phyloP scores from a whole-genome alignment of 1,140 invertebrate genomes.

The Apis mellifera region DNA sequence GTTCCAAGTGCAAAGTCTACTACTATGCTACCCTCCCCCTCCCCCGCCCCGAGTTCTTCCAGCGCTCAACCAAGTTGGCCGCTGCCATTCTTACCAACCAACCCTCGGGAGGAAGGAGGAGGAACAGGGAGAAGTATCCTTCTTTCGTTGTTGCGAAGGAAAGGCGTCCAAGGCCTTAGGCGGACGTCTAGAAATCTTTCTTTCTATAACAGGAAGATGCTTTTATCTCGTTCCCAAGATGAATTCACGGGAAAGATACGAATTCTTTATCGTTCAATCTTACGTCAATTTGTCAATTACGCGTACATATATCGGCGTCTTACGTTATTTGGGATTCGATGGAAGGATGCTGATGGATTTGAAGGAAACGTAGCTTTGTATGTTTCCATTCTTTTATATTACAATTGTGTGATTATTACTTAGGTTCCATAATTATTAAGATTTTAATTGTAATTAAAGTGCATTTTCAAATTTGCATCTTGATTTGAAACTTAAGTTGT shows the following conservation, averaged over 20 bases:
- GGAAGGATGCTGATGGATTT: no score
- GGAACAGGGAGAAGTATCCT: conserved; percentile 46
- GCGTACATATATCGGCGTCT: no score
- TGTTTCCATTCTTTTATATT: no score
- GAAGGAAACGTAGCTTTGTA: no score
- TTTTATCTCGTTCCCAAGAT: conserved; percentile 62
- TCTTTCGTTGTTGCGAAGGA: conserved; percentile 57
- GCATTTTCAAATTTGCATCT: no score
- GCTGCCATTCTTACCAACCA: conserved; percentile 30
- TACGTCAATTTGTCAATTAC: not conserved
- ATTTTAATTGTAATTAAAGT: no score
- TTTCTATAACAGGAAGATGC: conserved; percentile 74
- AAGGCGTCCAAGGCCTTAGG: conserved; percentile 51
- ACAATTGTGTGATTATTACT: no score
- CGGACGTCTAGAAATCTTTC: conserved; percentile 58
- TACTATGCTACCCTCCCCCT: conserved; percentile 58
- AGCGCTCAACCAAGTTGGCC: conserved; percentile 21
- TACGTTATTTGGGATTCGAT: no score
- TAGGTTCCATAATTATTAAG: no score
- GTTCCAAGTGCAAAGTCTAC: conserved; percentile 78
- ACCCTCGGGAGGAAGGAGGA: conserved; percentile 37
- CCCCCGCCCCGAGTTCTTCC: conserved; percentile 2
- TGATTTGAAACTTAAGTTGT: no score
- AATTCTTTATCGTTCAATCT: not conserved
- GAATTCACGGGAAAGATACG: not conserved